Percentiles rank a stretch among this genome's conserved stretches.
Conservation (phyloP, 2,113 vertebrate species). For the Crocuta crocuta region DNA sequence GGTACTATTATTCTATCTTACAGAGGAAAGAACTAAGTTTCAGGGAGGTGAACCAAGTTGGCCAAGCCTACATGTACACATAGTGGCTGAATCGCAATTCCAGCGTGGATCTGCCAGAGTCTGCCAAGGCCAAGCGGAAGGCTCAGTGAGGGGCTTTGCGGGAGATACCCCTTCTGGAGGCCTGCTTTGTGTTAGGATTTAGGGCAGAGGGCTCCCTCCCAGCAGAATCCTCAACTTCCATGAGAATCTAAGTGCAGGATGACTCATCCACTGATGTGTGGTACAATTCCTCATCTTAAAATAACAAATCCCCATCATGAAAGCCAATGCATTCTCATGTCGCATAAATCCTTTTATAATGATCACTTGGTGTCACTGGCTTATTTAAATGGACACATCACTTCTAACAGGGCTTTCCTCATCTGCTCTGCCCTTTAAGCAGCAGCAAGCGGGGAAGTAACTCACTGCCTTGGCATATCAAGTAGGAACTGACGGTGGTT, state of each 20-base stretch:
- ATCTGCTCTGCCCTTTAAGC: neutral
- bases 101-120: neutral
- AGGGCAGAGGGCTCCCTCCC: neutral
- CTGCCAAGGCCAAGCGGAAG: neutral
- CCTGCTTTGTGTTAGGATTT: neutral
- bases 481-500: neutral
- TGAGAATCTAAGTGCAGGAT: neutral
- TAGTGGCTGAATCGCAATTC: neutral
- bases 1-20: neutral
- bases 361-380: constrained; percentile 11
- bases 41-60: neutral
- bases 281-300: neutral
- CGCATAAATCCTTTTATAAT: constrained; percentile 32
- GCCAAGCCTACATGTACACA: neutral
- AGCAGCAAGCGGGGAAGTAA: neutral
- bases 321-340: neutral
- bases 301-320: constrained; percentile 2
- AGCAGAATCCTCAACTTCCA: neutral
- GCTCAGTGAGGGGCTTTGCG: fast-evolving
- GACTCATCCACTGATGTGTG: neutral
- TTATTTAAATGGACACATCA: constrained; percentile 24
- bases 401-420: neutral
- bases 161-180: neutral
- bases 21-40: neutral
- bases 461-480: neutral